A percentile compares a stretch with the other conserved stretches of the same genome.
These are phyloP conservation scores for Nemurella pictetii DNA, from an alignment of 2,888 invertebrate genomes.

Conservation along the genomic window DNA sequence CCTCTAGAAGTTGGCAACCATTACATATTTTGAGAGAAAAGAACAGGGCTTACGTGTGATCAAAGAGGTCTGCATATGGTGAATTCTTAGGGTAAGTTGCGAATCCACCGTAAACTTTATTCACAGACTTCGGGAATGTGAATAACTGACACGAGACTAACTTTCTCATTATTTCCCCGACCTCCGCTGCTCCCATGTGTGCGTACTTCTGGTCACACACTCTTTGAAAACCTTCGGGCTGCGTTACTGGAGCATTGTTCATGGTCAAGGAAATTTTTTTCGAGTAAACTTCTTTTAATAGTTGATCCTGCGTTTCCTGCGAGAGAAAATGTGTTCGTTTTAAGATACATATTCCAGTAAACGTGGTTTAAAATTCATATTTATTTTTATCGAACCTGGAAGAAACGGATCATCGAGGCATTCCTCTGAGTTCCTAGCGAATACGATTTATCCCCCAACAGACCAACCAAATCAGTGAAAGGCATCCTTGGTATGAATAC, in stretches of 20 bases:
- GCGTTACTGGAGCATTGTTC: not conserved
- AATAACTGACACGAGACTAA: not conserved
- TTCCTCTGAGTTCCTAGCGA: not conserved
- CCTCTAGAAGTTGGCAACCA: too few relatives aligned
- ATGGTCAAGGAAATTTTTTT: not conserved
- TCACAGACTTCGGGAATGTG: not conserved
- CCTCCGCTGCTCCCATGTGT: not conserved
- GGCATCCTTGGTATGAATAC: constrained; percentile 23
- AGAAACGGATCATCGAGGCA: not conserved
- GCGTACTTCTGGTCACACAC: not conserved
- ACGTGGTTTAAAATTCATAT: not conserved
- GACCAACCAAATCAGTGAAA: constrained; percentile 24
- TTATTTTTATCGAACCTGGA: not conserved
- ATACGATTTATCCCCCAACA: constrained; percentile 1
- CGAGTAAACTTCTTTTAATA: not conserved
- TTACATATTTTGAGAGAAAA: too few relatives aligned
- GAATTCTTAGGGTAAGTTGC: constrained; percentile 1
- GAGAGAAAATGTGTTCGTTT: not conserved
- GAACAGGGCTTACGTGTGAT: not conserved
- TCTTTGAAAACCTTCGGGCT: not conserved
- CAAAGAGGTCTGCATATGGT: not conserved
- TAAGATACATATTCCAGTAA: not conserved
- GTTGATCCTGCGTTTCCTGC: not conserved
- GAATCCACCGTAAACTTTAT: not conserved
- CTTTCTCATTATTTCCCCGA: not conserved